These are phyloP conservation scores for Ichneumoninae sp. DNA, from an alignment of 2,888 invertebrate species.

Conservation along the genomic window DNA sequence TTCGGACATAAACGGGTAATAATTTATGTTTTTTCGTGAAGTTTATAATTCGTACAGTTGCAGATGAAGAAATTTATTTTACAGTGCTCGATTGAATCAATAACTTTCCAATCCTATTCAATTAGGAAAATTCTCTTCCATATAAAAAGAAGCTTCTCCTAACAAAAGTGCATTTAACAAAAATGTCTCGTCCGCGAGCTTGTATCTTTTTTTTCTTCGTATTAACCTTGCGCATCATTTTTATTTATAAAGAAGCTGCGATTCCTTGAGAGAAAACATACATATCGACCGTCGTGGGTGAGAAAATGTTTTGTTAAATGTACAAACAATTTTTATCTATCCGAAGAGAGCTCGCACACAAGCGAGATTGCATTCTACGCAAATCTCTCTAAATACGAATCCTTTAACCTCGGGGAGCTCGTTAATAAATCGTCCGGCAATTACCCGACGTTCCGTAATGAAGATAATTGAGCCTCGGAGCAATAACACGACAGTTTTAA, in stretches of 20 bases:
- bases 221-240: not conserved
- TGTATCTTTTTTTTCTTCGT: not conserved
- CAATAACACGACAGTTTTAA: not conserved
- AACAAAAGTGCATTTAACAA: no score
- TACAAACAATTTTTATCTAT: no score
- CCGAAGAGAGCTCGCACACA: not conserved
- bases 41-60: not conserved
- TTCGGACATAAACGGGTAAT: not conserved
- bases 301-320: no score
- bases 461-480: not conserved
- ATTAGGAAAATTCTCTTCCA: no score
- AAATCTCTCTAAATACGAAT: not conserved
- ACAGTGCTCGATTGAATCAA: no score
- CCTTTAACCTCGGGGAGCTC: not conserved
- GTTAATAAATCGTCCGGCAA: constrained; percentile 4
- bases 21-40: not conserved
- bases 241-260: not conserved
- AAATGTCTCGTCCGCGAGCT: no score
- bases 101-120: no score
- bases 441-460: not conserved
- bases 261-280: no score
- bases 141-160: no score
- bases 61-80: no score
- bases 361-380: not conserved
- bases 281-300: no score